phyloP scores from a whole-genome alignment of 1,140 invertebrate species.

The Calliphora vicina region DNA sequence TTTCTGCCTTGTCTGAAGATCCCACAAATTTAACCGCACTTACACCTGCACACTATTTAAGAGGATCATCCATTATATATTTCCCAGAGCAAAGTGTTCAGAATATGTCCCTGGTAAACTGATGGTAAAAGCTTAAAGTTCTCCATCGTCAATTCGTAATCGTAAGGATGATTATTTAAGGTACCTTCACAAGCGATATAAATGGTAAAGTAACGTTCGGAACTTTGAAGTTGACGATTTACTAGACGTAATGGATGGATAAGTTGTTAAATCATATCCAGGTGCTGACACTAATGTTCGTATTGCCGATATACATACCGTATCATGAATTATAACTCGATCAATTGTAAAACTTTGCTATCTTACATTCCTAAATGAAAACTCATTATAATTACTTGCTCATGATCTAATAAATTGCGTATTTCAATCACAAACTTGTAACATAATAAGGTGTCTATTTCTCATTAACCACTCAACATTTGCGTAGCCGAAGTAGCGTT shows the following conservation, averaged over 20 bases:
- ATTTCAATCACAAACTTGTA: not conserved
- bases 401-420: no score
- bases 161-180: constrained; percentile 21
- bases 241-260: not conserved
- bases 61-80: constrained; percentile 18
- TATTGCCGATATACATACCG: not conserved
- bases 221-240: not conserved
- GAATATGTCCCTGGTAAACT: constrained; percentile 8
- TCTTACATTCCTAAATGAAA: not conserved
- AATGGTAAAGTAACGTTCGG: not conserved
- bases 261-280: not conserved
- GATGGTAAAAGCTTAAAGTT: not conserved
- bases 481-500: no score
- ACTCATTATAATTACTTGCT: not conserved
- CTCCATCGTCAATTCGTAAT: constrained; percentile 14
- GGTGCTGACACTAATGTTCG: not conserved
- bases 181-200: not conserved
- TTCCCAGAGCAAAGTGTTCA: not conserved
- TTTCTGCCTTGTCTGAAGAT: constrained; percentile 30
- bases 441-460: not conserved
- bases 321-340: not conserved
- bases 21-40: constrained; percentile 14
- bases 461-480: not conserved
- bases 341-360: not conserved
- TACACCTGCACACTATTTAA: constrained; percentile 36